Percentiles rank a stretch among this genome's conserved stretches.
These are phyloP conservation scores for Poeciliopsis infans DNA, from an alignment of 2,797 vertebrate genomes.

Conservation along the genomic window DNA sequence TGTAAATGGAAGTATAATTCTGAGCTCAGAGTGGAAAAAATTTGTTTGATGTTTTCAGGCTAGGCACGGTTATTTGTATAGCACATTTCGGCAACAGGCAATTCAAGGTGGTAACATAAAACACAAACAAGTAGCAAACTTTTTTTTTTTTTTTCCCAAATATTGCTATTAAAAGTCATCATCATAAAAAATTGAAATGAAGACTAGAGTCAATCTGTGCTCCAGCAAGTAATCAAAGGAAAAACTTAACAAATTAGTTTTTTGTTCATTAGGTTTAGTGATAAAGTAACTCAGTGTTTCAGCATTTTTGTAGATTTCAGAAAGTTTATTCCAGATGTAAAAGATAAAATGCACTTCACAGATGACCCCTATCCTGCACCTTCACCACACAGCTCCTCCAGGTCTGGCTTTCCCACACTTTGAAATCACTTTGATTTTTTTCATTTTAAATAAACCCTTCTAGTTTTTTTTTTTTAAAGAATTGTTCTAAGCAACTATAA, in stretches of 20 bases:
- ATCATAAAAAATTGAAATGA: not conserved
- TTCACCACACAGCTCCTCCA: too few relatives aligned
- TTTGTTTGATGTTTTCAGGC: constrained; percentile 34
- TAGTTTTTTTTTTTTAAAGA: too few relatives aligned
- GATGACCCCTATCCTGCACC: too few relatives aligned
- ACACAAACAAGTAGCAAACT: not conserved
- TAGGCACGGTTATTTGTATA: not conserved
- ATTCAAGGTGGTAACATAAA: not conserved
- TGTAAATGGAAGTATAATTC: constrained; percentile 16
- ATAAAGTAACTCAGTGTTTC: not conserved
- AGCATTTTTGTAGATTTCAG: not conserved
- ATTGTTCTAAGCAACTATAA: too few relatives aligned
- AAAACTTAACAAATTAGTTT: not conserved
- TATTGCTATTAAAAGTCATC: not conserved
- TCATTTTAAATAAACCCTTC: too few relatives aligned
- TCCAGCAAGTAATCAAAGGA: constrained; percentile 1
- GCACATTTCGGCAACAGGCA: not conserved
- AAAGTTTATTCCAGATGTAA: not conserved
- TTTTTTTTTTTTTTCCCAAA: not conserved
- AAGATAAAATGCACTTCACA: too few relatives aligned
- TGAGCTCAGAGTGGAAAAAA: constrained; percentile 15
- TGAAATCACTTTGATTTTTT: too few relatives aligned
- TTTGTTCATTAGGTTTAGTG: not conserved
- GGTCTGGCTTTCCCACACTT: too few relatives aligned
- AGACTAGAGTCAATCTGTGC: constrained; percentile 23